These are phyloP conservation scores for Drosophila asahinai DNA, from an alignment of 1,140 invertebrate species.

Conservation along the genomic window DNA sequence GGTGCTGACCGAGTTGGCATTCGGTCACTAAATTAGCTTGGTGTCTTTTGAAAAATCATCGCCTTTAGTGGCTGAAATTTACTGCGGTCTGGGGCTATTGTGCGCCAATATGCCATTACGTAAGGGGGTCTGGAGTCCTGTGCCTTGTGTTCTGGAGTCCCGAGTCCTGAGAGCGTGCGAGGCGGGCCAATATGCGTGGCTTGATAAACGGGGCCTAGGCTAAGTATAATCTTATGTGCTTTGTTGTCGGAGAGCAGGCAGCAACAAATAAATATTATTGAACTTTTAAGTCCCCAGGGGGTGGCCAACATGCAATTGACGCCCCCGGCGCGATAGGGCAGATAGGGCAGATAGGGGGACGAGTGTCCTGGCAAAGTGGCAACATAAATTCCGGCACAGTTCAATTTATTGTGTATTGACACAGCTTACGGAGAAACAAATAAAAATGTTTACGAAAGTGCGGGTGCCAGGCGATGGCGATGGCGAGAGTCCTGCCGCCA, in stretches of 20 bases:
- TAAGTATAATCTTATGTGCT: conserved; percentile 70
- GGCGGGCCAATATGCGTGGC: conserved; percentile 57
- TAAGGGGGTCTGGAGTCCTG: conserved; percentile 17
- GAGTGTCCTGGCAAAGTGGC: conserved; percentile 64
- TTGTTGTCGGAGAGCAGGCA: conserved; percentile 76
- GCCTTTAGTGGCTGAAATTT: conserved; percentile 58
- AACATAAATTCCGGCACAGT: conserved; percentile 80
- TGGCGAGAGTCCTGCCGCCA: conserved; percentile 13
- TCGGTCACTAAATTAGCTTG: conserved; percentile 70
- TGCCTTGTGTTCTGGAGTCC: not conserved
- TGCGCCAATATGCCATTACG: conserved; percentile 39
- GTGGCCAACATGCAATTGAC: conserved; percentile 64
- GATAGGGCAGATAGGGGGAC: conserved; percentile 18
- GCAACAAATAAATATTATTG: conserved; percentile 83
- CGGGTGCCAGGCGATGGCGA: conserved; percentile 31
- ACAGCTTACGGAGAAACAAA: conserved; percentile 76
- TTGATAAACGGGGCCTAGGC: conserved; percentile 65
- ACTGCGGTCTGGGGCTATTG: conserved; percentile 41
- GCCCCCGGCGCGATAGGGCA: conserved; percentile 21
- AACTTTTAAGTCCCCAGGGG: conserved; percentile 78
- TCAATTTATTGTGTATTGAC: conserved; percentile 82
- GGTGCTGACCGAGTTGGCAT: conserved; percentile 47
- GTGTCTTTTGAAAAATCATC: conserved; percentile 56
- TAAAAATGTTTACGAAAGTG: conserved; percentile 81
- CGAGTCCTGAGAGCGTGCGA: not conserved